Percentiles rank a stretch among this genome's conserved stretches.
phyloP scores from a whole-genome alignment of 2,113 vertebrate genomes.

The Polypterus senegalus region DNA sequence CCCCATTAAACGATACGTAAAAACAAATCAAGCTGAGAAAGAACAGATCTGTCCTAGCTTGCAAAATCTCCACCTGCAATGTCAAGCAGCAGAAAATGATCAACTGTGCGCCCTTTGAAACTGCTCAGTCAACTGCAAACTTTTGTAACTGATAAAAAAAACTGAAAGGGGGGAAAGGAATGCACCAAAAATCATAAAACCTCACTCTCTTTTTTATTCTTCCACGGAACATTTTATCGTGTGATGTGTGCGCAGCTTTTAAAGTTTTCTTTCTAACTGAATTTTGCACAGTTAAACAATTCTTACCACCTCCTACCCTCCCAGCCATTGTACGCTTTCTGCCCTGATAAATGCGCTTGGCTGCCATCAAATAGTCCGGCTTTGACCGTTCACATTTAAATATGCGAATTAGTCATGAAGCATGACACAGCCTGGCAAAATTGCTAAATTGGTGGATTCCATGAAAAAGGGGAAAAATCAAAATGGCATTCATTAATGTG shows the following conservation, averaged over 20 bases:
- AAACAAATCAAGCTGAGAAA: too few species aligned
- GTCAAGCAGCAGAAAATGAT: conserved; percentile 88
- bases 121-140: conserved; percentile 69
- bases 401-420: conserved; percentile 85
- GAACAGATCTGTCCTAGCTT: too few species aligned
- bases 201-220: conserved; percentile 17
- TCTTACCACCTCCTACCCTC: conserved; percentile 44
- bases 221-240: conserved; percentile 14
- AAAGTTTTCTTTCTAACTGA: conserved; percentile 25
- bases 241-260: conserved; percentile 16
- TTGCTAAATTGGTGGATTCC: conserved; percentile 62
- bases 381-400: conserved; percentile 72
- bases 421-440: conserved; percentile 68
- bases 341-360: conserved; percentile 78
- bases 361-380: conserved; percentile 71
- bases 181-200: conserved; percentile 16
- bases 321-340: conserved; percentile 66
- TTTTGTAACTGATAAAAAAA: conserved; percentile 54
- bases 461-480: conserved; percentile 33
- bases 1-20: too few species aligned
- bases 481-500: conserved; percentile 42
- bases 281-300: conserved; percentile 40
- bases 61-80: conserved; percentile 73
- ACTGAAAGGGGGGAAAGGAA: conserved; percentile 20
- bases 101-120: conserved; percentile 84